phyloP scores from a whole-genome alignment of 37 sponge, comb jelly and placozoan species.

The Eunapius fragilis region DNA sequence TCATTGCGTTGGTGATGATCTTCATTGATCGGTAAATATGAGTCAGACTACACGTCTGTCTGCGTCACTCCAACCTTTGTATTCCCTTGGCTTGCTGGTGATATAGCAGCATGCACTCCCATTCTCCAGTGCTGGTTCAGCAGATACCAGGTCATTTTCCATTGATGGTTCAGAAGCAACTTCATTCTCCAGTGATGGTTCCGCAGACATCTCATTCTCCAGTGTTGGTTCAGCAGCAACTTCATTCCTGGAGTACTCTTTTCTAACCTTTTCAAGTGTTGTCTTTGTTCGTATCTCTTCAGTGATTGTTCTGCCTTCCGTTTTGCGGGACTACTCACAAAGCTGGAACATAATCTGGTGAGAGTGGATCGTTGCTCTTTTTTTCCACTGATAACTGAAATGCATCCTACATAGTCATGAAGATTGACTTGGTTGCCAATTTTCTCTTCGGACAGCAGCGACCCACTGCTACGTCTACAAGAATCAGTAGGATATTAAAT shows the following conservation, averaged over 20 bases:
- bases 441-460: conserved; percentile 30
- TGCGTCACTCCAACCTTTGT: neutral
- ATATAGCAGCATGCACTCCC: neutral
- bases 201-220: no score
- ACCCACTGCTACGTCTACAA: conserved; percentile 42
- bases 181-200: neutral
- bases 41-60: no score
- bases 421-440: conserved; percentile 23
- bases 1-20: no score
- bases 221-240: no score
- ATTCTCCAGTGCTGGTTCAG: no score
- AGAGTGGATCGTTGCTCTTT: conserved; percentile 13
- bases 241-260: neutral
- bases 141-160: no score
- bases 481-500: no score
- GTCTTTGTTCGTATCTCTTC: no score
- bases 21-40: no score
- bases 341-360: conserved; percentile 24
- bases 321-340: neutral
- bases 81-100: neutral
- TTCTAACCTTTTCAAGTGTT: neutral
- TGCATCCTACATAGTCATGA: conserved; percentile 17
- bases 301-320: neutral
- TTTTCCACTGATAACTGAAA: conserved; percentile 17
- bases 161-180: neutral